Conservation (phyloP, 2,888 invertebrate species). For the Harpalus rubripes region DNA sequence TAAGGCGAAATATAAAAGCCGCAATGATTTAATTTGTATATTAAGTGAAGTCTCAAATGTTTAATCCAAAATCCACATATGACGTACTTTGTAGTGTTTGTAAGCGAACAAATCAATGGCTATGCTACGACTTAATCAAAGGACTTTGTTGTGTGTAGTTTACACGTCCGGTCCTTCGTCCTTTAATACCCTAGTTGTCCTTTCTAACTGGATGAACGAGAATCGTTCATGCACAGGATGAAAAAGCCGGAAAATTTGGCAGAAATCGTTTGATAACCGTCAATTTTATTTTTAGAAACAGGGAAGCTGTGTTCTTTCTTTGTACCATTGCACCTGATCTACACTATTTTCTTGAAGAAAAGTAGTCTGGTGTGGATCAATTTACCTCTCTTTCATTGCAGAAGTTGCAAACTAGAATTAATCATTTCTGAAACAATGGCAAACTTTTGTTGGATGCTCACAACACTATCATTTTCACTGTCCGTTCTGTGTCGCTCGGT, state of each 20-base stretch:
- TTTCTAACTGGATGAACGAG: not conserved
- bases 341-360: not conserved
- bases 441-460: constrained; percentile 18
- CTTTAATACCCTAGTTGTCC: not conserved
- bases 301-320: not conserved
- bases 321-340: not conserved
- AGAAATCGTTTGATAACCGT: not conserved
- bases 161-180: not conserved
- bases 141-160: not conserved
- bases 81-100: not conserved
- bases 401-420: constrained; percentile 31
- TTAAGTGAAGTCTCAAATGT: too few relatives aligned
- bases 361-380: not conserved
- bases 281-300: not conserved
- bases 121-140: constrained; percentile 26
- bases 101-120: constrained; percentile 22
- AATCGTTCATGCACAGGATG: not conserved
- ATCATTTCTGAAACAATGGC: constrained; percentile 17
- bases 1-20: too few relatives aligned
- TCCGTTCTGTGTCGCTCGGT: not conserved
- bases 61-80: too few relatives aligned
- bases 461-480: constrained; percentile 47
- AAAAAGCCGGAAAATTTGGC: not conserved
- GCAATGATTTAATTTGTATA: too few relatives aligned
- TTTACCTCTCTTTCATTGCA: not conserved